Evolutionary conservation across 2,888 invertebrate species (phyloP), one percentile per base, ranked within the genome.

Genomic region (Rhodophaea formosa): DNA sequence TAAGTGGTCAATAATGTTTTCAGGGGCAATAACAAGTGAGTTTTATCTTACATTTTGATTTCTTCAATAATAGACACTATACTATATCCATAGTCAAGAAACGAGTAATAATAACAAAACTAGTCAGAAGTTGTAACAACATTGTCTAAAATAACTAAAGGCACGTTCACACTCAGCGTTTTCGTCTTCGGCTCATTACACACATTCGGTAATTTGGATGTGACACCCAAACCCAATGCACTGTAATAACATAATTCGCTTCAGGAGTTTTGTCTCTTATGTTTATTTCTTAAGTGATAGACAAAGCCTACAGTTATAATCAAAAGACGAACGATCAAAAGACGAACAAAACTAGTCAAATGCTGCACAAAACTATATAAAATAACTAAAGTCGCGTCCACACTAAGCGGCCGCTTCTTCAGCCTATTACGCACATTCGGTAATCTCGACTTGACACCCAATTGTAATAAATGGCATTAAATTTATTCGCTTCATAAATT

Each of bases 361-460:
- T n/a, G n/a, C n/a, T n/a, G n/a, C n/a, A 23, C 23, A 5, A 23
- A 23, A 23, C 2, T 35, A 35, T 45, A 32, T 51, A 14, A 12
- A 7, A 35, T 44, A 29, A 51, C n/a, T 17, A 55, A 43, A 42
- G 47, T 35, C 45, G 16, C 45, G 65, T 82, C 82, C 77, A 72
- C 63, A 59, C 45, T 66, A 71, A 62, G 62, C 61, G 42, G 44
- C 29, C 62, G 59, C 66, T 55, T 75, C 77, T 77, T 78, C 72
- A 77, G 73, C 59, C 81, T 80, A 84, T 84, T 83, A 84, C 82
- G 83, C 84, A 83, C 82, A 80, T 77, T 76, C 70, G 67, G 79
- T 82, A 80, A 84, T 82, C 79, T 80, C 71, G 69, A 67, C 76
- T 79, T 80, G 82, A 84, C 85, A 80, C 72, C 77, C 83, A 84